These are phyloP conservation scores for Paralichthys olivaceus DNA, from an alignment of 2,113 vertebrate species.

Conservation along the genomic window DNA sequence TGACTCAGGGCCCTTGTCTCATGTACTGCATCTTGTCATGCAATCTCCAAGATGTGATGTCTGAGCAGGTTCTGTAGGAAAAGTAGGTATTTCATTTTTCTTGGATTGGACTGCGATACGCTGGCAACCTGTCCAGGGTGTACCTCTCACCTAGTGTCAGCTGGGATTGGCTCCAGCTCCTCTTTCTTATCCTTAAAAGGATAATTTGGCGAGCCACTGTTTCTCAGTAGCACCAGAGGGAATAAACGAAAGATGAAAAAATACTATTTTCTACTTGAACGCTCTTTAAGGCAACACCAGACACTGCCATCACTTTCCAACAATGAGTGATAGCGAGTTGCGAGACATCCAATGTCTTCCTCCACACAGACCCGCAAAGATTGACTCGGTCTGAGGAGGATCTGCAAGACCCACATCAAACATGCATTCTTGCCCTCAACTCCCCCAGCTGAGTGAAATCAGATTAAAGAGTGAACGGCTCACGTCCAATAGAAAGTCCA, in stretches of 20 bases:
- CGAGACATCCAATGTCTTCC: background rate
- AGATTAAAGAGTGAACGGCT: conserved; percentile 20
- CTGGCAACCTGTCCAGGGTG: too few relatives aligned
- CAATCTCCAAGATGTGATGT: too few relatives aligned
- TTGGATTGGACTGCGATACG: too few relatives aligned
- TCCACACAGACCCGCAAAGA: background rate
- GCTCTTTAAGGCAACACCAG: too few relatives aligned
- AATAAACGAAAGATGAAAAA: background rate
- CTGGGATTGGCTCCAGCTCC: too few relatives aligned
- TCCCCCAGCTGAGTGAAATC: conserved; percentile 21
- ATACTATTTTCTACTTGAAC: too few relatives aligned
- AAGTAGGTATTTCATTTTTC: too few relatives aligned
- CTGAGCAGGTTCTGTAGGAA: too few relatives aligned
- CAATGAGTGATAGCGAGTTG: background rate
- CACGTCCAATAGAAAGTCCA: background rate
- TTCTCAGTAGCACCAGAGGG: conserved; percentile 12
- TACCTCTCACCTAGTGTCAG: too few relatives aligned
- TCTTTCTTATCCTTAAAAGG: too few relatives aligned
- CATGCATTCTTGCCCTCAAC: conserved; percentile 6
- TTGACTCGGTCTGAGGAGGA: background rate
- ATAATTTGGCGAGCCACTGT: background rate
- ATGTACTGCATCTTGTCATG: too few relatives aligned
- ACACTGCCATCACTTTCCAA: background rate
- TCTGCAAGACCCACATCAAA: background rate
- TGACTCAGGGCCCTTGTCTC: too few relatives aligned